phyloP scores from a whole-genome alignment of 2,113 vertebrate genomes.

The Scomber scombrus region DNA sequence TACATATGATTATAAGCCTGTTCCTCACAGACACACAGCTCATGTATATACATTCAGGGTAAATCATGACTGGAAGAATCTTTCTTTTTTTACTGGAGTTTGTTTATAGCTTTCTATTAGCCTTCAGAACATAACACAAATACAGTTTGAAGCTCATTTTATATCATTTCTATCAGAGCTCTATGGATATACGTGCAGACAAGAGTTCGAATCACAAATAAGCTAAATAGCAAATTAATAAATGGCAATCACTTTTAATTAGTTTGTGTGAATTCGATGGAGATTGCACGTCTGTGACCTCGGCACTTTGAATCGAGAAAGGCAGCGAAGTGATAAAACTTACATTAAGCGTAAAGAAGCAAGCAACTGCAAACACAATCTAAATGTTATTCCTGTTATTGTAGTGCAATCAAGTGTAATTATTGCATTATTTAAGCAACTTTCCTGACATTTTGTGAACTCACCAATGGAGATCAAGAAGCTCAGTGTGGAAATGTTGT shows the following conservation, averaged over 20 bases:
- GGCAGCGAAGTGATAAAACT: background rate
- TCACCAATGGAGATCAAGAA: background rate
- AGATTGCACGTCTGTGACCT: background rate
- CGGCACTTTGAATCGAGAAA: background rate
- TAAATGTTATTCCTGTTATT: background rate
- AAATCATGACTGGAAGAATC: background rate
- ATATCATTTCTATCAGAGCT: background rate
- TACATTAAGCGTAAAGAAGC: background rate
- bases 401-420: background rate
- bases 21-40: conserved; percentile 19
- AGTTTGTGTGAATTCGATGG: background rate
- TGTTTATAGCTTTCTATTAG: background rate
- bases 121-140: background rate
- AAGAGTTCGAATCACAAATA: conserved; percentile 5
- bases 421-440: background rate
- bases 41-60: background rate
- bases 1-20: conserved; percentile 18
- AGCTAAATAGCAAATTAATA: background rate
- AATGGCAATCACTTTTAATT: background rate
- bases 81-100: background rate
- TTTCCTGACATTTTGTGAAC: background rate
- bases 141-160: background rate
- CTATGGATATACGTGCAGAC: too few relatives aligned
- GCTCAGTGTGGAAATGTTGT: background rate
- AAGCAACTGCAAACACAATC: background rate